phyloP scores from a whole-genome alignment of 2,888 invertebrate genomes.

The Idaea aversata region DNA sequence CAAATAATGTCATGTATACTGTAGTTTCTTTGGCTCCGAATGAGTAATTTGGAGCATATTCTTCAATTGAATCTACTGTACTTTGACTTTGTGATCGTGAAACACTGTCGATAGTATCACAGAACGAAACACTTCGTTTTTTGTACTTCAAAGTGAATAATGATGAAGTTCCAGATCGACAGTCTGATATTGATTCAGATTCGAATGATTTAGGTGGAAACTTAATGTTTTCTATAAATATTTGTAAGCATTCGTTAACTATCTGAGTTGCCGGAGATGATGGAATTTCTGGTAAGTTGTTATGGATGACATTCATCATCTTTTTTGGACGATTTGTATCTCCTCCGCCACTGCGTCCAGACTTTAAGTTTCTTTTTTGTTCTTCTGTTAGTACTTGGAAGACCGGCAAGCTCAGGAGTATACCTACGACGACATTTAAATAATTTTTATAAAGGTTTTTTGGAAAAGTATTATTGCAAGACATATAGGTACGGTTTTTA shows the following conservation, averaged over 20 bases:
- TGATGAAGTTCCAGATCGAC: constrained; percentile 27
- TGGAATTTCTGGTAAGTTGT: not conserved
- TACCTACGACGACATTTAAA: constrained; percentile 63
- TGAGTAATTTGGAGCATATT: constrained; percentile 8
- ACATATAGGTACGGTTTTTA: not conserved
- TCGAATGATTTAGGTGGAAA: constrained; percentile 22
- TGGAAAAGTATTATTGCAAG: not conserved
- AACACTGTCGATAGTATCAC: constrained; percentile 33
- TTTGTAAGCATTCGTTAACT: constrained; percentile 28
- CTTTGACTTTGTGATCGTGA: constrained; percentile 26
- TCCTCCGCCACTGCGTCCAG: constrained; percentile 26
- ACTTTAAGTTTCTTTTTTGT: constrained; percentile 37
- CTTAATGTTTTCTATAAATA: constrained; percentile 23
- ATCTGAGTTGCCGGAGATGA: constrained; percentile 19
- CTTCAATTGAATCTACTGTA: constrained; percentile 11
- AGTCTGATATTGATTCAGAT: constrained; percentile 15
- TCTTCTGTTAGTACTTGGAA: constrained; percentile 51
- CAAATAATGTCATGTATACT: constrained; percentile 59
- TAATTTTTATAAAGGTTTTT: constrained; percentile 24
- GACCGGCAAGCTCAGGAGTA: constrained; percentile 51
- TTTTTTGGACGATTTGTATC: constrained; percentile 3
- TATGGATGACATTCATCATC: not conserved
- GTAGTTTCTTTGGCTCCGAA: constrained; percentile 39
- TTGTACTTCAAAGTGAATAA: constrained; percentile 34
- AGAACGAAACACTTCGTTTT: constrained; percentile 39